These are phyloP conservation scores for Adelges cooleyi DNA, from an alignment of 1,140 invertebrate genomes.

Conservation along the genomic window DNA sequence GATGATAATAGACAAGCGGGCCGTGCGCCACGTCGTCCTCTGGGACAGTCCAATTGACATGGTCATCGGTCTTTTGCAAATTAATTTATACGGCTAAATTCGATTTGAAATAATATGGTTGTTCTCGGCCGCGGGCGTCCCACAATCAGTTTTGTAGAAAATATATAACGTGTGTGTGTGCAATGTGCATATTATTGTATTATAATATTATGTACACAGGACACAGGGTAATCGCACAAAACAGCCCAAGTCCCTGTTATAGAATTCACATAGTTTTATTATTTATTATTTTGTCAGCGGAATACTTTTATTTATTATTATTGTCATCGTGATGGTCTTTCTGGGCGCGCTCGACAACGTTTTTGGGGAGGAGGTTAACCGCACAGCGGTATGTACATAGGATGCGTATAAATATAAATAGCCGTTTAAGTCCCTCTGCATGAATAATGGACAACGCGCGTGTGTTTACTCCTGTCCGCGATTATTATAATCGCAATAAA, in stretches of 20 bases:
- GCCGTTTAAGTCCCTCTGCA: constrained; percentile 1
- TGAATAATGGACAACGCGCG: constrained; percentile 7
- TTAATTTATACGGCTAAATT: neutral
- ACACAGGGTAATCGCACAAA: no score
- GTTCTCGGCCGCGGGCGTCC: neutral
- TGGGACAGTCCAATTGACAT: neutral
- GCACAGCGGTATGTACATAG: neutral
- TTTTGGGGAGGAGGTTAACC: neutral
- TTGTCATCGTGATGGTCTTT: neutral
- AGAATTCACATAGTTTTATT: no score
- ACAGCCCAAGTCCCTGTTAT: no score
- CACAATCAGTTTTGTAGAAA: no score
- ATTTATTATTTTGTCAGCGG: neutral
- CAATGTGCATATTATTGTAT: neutral
- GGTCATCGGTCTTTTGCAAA: neutral
- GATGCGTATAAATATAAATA: neutral
- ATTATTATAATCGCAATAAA: constrained; percentile 24
- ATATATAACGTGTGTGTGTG: no score
- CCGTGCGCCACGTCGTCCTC: no score
- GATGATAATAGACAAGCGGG: no score
- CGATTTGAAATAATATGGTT: neutral
- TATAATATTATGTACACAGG: neutral
- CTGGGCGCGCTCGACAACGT: neutral
- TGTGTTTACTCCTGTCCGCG: constrained; percentile 16
- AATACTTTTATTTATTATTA: neutral